These are phyloP conservation scores for Desmodus rotundus DNA, from an alignment of 2,113 vertebrate genomes.

Conservation along the genomic window DNA sequence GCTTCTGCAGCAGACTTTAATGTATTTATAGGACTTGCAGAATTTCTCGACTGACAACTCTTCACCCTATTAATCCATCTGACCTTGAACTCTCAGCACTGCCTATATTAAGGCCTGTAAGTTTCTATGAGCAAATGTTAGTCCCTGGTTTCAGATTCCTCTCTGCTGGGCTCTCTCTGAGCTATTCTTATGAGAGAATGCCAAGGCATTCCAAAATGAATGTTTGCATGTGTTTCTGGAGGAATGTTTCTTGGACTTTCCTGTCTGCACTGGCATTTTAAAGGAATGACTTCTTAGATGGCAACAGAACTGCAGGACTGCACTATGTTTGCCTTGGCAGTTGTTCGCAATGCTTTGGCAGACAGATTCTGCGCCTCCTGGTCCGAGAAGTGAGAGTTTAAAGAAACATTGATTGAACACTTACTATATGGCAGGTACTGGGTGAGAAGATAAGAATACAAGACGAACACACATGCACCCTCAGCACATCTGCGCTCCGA, in stretches of 20 bases:
- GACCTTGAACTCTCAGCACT: neutral
- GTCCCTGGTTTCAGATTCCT: constrained; percentile 52
- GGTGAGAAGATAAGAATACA: neutral
- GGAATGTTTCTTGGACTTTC: constrained; percentile 58
- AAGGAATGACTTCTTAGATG: constrained; percentile 55
- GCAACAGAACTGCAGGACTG: neutral
- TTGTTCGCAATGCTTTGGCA: constrained; percentile 22
- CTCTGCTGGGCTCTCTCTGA: constrained; percentile 12
- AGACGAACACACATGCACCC: neutral
- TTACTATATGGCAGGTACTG: neutral
- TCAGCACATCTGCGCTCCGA: neutral
- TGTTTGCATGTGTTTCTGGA: constrained; percentile 37
- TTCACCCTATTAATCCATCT: constrained; percentile 1
- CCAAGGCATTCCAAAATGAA: constrained; percentile 47
- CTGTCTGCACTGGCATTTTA: constrained; percentile 48
- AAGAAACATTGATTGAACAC: constrained; percentile 6
- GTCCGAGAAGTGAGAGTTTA: neutral
- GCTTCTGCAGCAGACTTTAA: neutral
- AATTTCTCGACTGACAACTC: constrained; percentile 37
- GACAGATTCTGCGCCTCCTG: neutral
- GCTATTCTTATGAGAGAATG: constrained; percentile 56
- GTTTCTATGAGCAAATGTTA: constrained; percentile 54
- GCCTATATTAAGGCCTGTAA: constrained; percentile 47
- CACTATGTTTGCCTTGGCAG: constrained; percentile 46
- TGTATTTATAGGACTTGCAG: neutral